These are phyloP conservation scores for Agriopis leucophaearia DNA, from an alignment of 2,888 invertebrate genomes.

Conservation along the genomic window DNA sequence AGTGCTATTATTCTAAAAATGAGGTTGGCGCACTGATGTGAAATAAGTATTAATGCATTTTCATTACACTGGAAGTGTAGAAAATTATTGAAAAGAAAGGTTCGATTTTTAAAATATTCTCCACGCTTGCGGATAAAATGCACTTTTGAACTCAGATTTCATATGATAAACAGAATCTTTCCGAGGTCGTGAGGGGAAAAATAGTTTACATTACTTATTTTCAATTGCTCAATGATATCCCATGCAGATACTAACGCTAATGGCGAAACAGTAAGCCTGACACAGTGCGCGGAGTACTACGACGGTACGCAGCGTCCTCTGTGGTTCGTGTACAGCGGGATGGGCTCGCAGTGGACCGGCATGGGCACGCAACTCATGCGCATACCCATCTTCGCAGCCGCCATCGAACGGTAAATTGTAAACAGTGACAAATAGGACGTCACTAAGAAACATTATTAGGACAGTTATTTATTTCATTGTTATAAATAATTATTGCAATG, in stretches of 20 bases:
- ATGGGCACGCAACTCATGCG: constrained; percentile 89
- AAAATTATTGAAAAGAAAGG: no score
- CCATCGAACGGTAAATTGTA: constrained; percentile 74
- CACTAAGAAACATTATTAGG: no score
- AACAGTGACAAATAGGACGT: no score
- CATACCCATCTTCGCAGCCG: constrained; percentile 86
- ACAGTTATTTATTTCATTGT: neutral
- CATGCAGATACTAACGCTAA: constrained; percentile 53
- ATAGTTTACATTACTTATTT: neutral
- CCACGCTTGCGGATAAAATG: no score
- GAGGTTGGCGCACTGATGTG: no score
- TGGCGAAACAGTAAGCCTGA: constrained; percentile 58
- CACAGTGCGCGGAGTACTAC: constrained; percentile 60
- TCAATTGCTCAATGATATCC: neutral
- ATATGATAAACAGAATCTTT: no score
- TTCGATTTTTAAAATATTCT: no score
- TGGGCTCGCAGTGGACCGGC: constrained; percentile 90
- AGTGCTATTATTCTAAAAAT: no score
- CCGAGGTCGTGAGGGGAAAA: no score
- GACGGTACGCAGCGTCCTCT: constrained; percentile 79
- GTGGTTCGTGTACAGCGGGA: constrained; percentile 91
- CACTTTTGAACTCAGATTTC: no score
- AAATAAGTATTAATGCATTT: no score
- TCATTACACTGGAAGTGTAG: no score
- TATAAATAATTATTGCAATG: neutral